Evolutionary conservation across 2,888 invertebrate species (phyloP).

Genomic region (Stenodera caucasica): DNA sequence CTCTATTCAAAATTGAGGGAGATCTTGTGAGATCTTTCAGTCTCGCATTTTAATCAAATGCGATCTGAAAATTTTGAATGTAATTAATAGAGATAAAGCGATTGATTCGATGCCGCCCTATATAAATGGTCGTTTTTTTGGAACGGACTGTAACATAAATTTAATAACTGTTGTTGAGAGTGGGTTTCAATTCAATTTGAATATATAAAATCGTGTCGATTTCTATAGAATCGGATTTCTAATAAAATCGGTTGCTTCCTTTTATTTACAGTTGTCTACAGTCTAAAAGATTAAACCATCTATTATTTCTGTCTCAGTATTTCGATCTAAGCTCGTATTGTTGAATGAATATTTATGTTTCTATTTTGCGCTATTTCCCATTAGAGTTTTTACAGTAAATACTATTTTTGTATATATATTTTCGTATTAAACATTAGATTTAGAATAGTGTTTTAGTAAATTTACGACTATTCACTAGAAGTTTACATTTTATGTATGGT

Average conservation of each 20-base stretch:
- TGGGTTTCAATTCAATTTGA: too few relatives aligned
- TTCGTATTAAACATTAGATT: constrained; percentile 4
- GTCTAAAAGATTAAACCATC: constrained; percentile 11
- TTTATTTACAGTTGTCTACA: constrained; percentile 2
- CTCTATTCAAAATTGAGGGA: too few relatives aligned
- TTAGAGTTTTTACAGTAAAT: background rate
- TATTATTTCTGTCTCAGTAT: constrained; percentile 7
- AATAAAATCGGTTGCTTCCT: background rate
- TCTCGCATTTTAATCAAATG: too few relatives aligned
- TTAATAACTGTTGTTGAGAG: too few relatives aligned
- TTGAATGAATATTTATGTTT: constrained; percentile 7
- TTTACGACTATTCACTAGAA: background rate
- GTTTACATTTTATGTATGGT: background rate
- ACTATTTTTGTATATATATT: background rate
- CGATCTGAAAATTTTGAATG: too few relatives aligned
- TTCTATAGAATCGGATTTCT: background rate
- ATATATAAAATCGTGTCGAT: background rate
- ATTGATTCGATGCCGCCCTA: too few relatives aligned
- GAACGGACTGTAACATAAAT: too few relatives aligned
- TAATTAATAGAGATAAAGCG: too few relatives aligned
- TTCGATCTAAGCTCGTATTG: constrained; percentile 1
- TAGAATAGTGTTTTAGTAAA: background rate
- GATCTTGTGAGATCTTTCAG: too few relatives aligned
- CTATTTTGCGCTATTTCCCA: constrained; percentile 6
- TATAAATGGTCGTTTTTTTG: too few relatives aligned